Evolutionary conservation across 2,888 invertebrate species (phyloP), one percentile per base, ranked within the genome.

Genomic region (Minunthozetes semirufus): DNA sequence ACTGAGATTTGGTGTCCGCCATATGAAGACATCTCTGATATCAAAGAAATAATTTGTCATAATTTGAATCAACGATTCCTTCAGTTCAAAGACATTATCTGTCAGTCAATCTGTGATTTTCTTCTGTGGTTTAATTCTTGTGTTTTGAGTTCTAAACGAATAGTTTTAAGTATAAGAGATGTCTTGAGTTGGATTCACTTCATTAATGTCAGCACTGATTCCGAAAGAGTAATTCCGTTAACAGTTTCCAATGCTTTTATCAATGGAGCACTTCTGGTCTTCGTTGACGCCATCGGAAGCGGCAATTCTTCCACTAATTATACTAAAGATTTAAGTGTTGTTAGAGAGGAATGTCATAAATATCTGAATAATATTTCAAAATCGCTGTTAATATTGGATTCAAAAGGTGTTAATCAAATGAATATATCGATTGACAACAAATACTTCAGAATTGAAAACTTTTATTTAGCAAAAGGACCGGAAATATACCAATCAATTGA

Each of bases 1-100:
- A 98, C 99, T 0, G 99, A 99, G 85, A 94, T 99, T 81, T 99
- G 98, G 98, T 97, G 97, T 81, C 91, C 91, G 75, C 87, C 88
- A 72, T 90, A 89, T 13, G 87, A 88, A 19, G 86, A 88, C 29
- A 85, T 87, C 73, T 85, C 25, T 25, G 78, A 79, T 59, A 70
- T 79, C 22, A 73, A 72, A 17, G 68, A 72, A 8, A 79, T 79
- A 53, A 76, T 79, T 15, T 87, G 86, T 0, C 81, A 81, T 73
- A 81, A 81, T 19, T 72, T 79, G 8, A 53, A 38, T 19, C 11
- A 42, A 48, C 17, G 17, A 29, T 63, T 27, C 15, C 13, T 8
- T 33, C 76, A 78, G 4, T 19, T 17, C 15, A 80, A 78, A 73
- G 77, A 73, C 48, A 78, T 27, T 72, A 72, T 48, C 46, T 90